Evolutionary conservation across 2,888 invertebrate species (phyloP), one percentile per base, ranked within the genome.

Genomic region (Bhutanitis thaidina): DNA sequence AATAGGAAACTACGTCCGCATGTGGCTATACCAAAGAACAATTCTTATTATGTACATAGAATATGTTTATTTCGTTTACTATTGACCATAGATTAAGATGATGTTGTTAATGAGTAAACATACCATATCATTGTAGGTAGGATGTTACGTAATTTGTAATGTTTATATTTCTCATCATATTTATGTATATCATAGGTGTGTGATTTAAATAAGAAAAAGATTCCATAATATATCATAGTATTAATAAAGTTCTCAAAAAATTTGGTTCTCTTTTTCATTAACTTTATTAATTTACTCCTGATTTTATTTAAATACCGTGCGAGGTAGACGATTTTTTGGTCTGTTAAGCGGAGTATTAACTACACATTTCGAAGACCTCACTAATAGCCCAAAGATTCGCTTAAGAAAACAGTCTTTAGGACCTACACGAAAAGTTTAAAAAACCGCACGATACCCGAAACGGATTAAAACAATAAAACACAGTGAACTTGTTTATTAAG

Each of bases 401-500:
- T n/a, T n/a, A n/a, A n/a, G n/a, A n/a, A n/a, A n/a, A n/a, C n/a
- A n/a, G n/a, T n/a, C n/a, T n/a, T n/a, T n/a, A n/a, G n/a, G n/a
- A n/a, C n/a, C n/a, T n/a, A n/a, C n/a, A n/a, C n/a, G n/a, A n/a
- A n/a, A n/a, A n/a, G n/a, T n/a, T n/a, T n/a, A n/a, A n/a, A n/a
- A n/a, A n/a, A n/a, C n/a, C n/a, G n/a, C n/a, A n/a, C n/a, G n/a
- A n/a, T n/a, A n/a, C n/a, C n/a, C n/a, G n/a, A n/a, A n/a, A n/a
- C n/a, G n/a, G n/a, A n/a, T n/a, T n/a, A n/a, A n/a, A 70, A 70
- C 72, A 69, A 69, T 74, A 70, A 71, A 59, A 70, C 74, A 62
- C 61, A 57, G 9, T 32, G 9, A 55, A 44, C 54, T 55, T 61
- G 57, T 83, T 85, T 81, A 87, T 90, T 90, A 90, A 89, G 80